Percentiles rank a stretch among this genome's conserved stretches.
Conservation (phyloP, 2,888 invertebrate genomes). For the Gibbula magus region DNA sequence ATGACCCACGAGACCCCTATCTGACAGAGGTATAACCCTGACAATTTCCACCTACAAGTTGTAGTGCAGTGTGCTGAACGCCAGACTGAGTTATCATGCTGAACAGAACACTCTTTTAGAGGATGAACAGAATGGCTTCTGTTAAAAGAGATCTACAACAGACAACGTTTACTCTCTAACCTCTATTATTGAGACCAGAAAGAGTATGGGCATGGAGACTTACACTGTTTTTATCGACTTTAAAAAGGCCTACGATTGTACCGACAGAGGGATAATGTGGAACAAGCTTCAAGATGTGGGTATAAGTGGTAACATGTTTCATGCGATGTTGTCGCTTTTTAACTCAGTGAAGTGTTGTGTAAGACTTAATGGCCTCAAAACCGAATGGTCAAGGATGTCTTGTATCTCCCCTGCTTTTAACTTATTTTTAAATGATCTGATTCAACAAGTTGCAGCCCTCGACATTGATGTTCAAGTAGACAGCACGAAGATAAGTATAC, state of each 20-base stretch:
- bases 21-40: not conserved
- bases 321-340: not conserved
- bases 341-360: not conserved
- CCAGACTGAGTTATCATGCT: not conserved
- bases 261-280: not conserved
- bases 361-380: not conserved
- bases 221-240: not conserved
- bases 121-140: slow-evolving; percentile 12
- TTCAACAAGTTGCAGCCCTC: not conserved
- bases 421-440: not conserved
- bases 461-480: not conserved
- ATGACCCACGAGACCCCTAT: not conserved
- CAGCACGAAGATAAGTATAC: not conserved
- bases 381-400: too few relatives aligned
- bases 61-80: not conserved
- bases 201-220: not conserved
- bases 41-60: not conserved
- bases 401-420: not conserved
- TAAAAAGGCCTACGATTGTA: not conserved
- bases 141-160: not conserved
- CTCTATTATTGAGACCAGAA: not conserved
- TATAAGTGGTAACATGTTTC: not conserved
- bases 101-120: not conserved
- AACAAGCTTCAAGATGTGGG: not conserved
- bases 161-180: not conserved